Evolutionary conservation across 2,888 invertebrate genomes (phyloP), one percentile per base, ranked within the genome.

Genomic region (Dendrolimus pini): DNA sequence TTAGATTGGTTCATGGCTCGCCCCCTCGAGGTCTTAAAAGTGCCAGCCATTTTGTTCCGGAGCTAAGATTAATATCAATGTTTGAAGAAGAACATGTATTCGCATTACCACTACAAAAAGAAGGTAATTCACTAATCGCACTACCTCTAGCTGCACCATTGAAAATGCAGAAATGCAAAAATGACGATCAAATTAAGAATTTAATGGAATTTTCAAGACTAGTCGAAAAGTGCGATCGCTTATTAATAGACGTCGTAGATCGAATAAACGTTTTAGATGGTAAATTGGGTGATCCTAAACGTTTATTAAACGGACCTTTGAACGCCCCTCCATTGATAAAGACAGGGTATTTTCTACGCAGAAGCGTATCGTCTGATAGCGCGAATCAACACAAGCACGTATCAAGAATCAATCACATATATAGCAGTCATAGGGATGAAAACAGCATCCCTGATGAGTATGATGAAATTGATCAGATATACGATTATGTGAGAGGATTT

Each of bases 381-480:
- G 93, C 93, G 0, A 93, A 87, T 73, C 93, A 92, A 70, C 93
- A 89, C 66, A 92, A 91, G 75, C 86, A 90, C 62, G 70, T 89
- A 58, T 75, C 89, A 60, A 88, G 92, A 60, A 92, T 90, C 67
- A 91, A 83, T 71, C 92, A 90, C 68, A 89, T 90, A 65, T 89
- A 91, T 72, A 89, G 89, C 67, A 91, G 89, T 66, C 93, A 92
- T 69, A 91, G 93, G 75, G 95, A 94, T 70, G 94, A 93, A 73
- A 93, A 92, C 68, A 92, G 93, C 64, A 92, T 93, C 56, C 92
- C 94, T 42, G 96, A 96, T 78, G 97, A 97, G 74, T 97, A 98
- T 83, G 97, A 98, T 70, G 98, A 98, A 85, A 97, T 98, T 69
- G 98, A 98, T 91, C 97, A 98, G 85, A 97, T 98, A 66, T 98